Conservation (phyloP, 2,113 vertebrate genomes). For the Mungos mungo region DNA sequence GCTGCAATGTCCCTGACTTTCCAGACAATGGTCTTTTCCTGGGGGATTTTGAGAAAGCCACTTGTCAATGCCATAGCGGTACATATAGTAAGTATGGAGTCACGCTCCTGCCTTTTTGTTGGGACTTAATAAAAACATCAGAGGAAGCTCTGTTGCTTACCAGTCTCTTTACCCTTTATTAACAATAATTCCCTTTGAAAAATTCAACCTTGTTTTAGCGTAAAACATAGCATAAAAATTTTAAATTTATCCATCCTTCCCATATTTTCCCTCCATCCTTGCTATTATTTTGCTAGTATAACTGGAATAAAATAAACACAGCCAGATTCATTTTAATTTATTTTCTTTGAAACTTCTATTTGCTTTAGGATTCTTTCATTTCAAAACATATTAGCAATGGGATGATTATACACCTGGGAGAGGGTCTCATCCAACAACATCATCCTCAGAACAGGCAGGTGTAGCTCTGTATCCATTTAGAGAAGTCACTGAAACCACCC, state of each 20-base stretch:
- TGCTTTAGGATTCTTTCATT: neutral
- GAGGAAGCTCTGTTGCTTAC: neutral
- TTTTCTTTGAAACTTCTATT: constrained; percentile 23
- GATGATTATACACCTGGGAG: neutral
- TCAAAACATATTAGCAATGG: neutral
- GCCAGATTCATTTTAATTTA: neutral
- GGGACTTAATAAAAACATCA: neutral
- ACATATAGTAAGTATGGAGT: neutral
- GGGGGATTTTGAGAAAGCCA: neutral
- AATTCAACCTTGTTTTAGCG: neutral
- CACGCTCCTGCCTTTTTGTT: neutral
- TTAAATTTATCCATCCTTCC: neutral
- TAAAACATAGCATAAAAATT: neutral
- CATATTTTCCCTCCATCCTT: neutral
- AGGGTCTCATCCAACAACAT: neutral
- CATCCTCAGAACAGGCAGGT: neutral
- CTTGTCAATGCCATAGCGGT: neutral
- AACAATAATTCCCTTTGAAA: neutral
- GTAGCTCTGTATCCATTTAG: neutral
- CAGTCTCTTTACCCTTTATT: neutral
- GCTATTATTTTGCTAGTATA: neutral
- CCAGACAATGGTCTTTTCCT: neutral
- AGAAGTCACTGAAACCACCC: neutral
- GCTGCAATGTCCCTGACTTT: neutral
- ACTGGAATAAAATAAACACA: constrained; percentile 9